A percentile compares a stretch with the other conserved stretches of the same genome.
Evolutionary conservation across 2,113 vertebrate genomes (phyloP).

Genomic region (Saimiri boliviensis): DNA sequence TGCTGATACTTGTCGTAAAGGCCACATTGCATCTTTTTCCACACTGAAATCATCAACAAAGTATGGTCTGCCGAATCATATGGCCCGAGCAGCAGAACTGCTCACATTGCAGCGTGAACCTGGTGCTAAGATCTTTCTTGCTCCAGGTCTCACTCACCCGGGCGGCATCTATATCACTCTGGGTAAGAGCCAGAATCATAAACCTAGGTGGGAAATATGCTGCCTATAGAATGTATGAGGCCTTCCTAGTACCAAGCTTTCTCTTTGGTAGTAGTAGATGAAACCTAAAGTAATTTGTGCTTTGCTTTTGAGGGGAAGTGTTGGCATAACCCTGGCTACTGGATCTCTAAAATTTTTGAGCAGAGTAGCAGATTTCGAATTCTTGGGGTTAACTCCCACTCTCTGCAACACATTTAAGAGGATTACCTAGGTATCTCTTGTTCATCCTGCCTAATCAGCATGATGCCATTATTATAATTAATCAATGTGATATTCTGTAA

Average conservation of each 20-base stretch:
- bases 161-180: not conserved
- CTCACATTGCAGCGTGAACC: not conserved
- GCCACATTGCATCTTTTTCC: not conserved
- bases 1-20: not conserved
- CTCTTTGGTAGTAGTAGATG: not conserved
- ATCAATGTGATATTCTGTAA: not conserved
- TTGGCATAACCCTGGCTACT: not conserved
- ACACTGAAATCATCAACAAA: not conserved
- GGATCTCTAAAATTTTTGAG: not conserved
- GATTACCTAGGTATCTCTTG: not conserved
- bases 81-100: not conserved
- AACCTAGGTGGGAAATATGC: not conserved
- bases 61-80: not conserved
- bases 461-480: not conserved
- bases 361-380: not conserved
- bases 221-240: not conserved
- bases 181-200: not conserved
- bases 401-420: not conserved
- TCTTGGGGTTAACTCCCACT: not conserved
- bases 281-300: not conserved
- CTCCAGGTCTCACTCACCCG: not conserved
- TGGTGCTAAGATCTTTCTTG: not conserved
- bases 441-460: not conserved
- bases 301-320: not conserved
- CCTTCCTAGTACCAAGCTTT: not conserved